phyloP scores from a whole-genome alignment of 2,797 vertebrate species.

The Halcyon badia region DNA sequence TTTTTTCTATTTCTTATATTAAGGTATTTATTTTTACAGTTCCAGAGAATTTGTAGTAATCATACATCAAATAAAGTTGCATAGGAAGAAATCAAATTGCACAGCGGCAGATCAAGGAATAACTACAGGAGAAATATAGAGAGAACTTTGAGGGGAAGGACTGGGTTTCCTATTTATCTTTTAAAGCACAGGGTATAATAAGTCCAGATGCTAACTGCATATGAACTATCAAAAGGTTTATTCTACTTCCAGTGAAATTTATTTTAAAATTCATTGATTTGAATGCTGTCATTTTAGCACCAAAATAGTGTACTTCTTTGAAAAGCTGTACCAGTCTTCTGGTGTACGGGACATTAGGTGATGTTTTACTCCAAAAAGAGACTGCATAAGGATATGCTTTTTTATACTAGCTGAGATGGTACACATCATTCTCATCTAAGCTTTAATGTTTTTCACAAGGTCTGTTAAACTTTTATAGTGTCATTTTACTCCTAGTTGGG shows the following conservation, averaged over 20 bases:
- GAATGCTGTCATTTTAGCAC: neutral
- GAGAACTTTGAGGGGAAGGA: neutral
- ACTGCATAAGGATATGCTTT: neutral
- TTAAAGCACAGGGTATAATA: neutral
- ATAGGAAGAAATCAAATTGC: neutral
- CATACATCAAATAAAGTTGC: neutral
- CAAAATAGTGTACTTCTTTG: neutral
- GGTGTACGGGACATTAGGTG: neutral
- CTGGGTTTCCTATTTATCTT: neutral
- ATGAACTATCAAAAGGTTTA: neutral
- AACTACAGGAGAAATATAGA: no score
- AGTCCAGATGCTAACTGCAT: neutral
- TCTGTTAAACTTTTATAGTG: neutral
- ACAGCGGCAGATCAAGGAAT: neutral
- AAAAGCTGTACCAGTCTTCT: neutral
- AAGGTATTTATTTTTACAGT: neutral
- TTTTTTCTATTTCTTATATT: neutral
- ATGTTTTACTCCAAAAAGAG: neutral
- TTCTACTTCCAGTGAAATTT: neutral
- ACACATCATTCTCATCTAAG: neutral
- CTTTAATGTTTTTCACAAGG: neutral
- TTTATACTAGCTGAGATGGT: neutral
- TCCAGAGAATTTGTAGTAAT: neutral
- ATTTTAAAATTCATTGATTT: neutral
- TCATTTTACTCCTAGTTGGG: neutral